Evolutionary conservation across 1,140 invertebrate genomes (phyloP).

Genomic region (Orchestia grillus): DNA sequence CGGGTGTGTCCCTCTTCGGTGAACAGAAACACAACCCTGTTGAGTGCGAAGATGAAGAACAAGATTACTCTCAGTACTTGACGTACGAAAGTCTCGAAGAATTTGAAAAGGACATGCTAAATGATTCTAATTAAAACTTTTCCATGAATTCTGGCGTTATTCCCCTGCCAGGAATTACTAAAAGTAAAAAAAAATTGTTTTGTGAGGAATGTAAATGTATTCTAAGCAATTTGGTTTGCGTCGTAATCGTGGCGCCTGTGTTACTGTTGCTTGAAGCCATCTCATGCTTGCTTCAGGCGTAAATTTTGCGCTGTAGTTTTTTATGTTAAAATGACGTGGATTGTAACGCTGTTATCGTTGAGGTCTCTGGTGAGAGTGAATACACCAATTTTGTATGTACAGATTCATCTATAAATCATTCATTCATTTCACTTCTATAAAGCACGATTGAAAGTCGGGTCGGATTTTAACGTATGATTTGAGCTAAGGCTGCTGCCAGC

Average conservation of each 20-base stretch:
- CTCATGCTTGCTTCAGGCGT: neutral
- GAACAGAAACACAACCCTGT: neutral
- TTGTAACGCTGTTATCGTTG: too few species aligned
- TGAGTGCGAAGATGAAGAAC: neutral
- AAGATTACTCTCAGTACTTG: conserved; percentile 17
- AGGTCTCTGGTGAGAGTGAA: too few species aligned
- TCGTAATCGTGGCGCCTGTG: neutral
- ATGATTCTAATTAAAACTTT: neutral
- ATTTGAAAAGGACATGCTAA: neutral
- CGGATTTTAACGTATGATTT: neutral
- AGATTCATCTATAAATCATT: too few species aligned
- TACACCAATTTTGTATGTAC: too few species aligned
- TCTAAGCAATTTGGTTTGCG: neutral
- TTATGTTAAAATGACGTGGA: neutral
- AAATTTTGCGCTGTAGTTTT: neutral
- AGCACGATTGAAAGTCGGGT: neutral
- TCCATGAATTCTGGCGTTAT: neutral
- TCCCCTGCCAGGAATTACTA: neutral
- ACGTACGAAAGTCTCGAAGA: conserved; percentile 29
- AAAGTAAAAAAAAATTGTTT: neutral
- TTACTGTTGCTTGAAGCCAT: neutral
- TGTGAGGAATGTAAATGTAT: neutral
- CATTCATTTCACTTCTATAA: neutral
- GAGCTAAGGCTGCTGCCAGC: too few species aligned
- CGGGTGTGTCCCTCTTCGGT: neutral